Evolutionary conservation across 2,888 invertebrate genomes (phyloP).

Genomic region (Pristionchus mayeri): DNA sequence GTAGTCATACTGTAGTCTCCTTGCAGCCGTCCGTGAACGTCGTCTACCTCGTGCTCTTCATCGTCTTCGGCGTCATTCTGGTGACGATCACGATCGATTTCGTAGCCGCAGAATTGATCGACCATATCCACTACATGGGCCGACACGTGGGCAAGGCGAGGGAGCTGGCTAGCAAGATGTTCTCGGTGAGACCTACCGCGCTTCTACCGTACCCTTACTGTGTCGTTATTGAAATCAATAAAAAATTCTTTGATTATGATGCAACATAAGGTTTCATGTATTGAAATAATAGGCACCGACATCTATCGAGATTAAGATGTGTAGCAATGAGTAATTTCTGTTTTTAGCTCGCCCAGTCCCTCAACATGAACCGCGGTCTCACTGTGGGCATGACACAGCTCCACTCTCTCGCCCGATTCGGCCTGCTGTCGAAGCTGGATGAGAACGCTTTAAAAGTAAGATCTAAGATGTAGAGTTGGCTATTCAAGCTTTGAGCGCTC

Average conservation of each 20-base stretch:
- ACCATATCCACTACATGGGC: constrained; percentile 67
- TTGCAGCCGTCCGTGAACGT: constrained; percentile 65
- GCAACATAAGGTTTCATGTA: no score
- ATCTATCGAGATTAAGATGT: no score
- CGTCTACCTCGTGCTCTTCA: constrained; percentile 60
- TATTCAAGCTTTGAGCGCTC: neutral
- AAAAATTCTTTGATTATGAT: no score
- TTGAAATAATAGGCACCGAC: no score
- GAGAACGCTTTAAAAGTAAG: constrained; percentile 37
- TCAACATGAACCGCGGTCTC: constrained; percentile 63
- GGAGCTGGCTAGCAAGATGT: constrained; percentile 63
- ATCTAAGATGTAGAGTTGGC: no score
- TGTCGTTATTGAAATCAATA: no score
- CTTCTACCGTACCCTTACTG: no score
- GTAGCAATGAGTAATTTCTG: neutral
- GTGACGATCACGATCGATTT: constrained; percentile 66
- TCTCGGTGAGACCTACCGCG: constrained; percentile 55
- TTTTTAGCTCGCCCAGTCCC: constrained; percentile 60
- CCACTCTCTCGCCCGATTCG: constrained; percentile 62
- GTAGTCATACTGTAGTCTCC: neutral
- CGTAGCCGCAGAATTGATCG: constrained; percentile 65
- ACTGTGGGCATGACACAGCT: constrained; percentile 63
- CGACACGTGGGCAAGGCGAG: constrained; percentile 64
- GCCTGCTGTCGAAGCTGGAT: constrained; percentile 54
- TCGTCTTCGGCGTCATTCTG: constrained; percentile 61